Base-by-base conservation (phyloP, 2,797 vertebrate genomes). In the Arctocebus calabarensis region DNA sequence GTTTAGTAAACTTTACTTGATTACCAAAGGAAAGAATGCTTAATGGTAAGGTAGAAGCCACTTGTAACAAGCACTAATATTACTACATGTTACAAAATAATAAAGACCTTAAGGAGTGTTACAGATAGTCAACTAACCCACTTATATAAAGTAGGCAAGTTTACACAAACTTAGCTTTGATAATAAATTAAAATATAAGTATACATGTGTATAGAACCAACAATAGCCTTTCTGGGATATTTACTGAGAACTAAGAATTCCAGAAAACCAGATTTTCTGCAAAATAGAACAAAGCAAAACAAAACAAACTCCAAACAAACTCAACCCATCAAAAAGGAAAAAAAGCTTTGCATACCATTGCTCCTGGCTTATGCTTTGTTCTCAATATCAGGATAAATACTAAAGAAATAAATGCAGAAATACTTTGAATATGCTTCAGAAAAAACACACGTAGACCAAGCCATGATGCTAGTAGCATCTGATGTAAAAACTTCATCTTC, bases 161-260 rank as follows among this genome's bases (percentile, higher is more conserved):
- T 87, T 95, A 22, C 37, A 62, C 34, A 83, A 79, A 61, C 8
- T 52, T 74, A 32, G 22, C 52, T 40, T 77, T 20, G 14, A 70
- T 87, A 43, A 17, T 40, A 48, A 84, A 16, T 61, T 90, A 70
- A 94, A 92, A 45, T 55, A 74, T 62, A 88, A 90, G 83, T 70
- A 52, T 0, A 82, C 0, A 12, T 23, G 2, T 37, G 32, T 59
- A 23, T 68, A 57, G 23, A 92, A 43, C 32, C 12, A 87, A 34
- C 1, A 32, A 40, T 11, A 91, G n/a, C 9, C 55, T 75, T 87
- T 57, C 25, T 55, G 55, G 64, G 61, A 74, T 84, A 70, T 27
- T 75, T 66, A 86, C n/a, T 77, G n/a, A 77, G 27, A 82, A 82
- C 25, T 92, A 52, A 62, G 32, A 62, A 55, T 71, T 73, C 2